A percentile compares a stretch with the other conserved stretches of the same genome.
phyloP scores from a whole-genome alignment of 2,113 vertebrate species.

The Grus americana region DNA sequence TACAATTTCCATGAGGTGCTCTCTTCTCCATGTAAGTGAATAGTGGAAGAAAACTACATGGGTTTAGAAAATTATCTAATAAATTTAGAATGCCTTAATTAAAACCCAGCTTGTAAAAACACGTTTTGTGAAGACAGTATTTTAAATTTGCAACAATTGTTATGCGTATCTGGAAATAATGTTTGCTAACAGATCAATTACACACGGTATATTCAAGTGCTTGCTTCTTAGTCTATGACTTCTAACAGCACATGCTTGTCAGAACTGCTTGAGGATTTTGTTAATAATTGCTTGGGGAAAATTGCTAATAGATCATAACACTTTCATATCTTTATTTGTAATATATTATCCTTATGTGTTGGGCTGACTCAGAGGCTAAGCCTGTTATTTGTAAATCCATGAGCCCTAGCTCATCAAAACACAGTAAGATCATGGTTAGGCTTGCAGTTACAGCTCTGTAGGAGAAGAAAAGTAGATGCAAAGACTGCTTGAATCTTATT shows the following conservation, averaged over 20 bases:
- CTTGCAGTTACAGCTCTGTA: neutral
- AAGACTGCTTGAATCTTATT: neutral
- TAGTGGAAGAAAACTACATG: neutral
- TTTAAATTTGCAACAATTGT: neutral
- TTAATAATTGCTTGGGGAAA: neutral
- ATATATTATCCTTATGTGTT: neutral
- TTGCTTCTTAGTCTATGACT: neutral
- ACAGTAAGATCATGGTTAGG: neutral
- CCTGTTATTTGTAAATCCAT: neutral
- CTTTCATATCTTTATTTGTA: neutral
- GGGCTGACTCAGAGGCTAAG: neutral
- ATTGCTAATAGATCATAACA: neutral
- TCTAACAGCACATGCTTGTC: neutral
- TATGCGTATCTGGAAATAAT: neutral
- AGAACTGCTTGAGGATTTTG: neutral
- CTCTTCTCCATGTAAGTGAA: neutral
- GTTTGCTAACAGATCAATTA: neutral
- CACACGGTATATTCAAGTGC: neutral
- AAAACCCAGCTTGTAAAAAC: neutral
- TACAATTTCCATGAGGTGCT: neutral
- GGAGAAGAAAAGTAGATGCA: neutral
- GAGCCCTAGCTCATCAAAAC: neutral
- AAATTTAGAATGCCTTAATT: neutral
- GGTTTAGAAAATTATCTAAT: neutral
- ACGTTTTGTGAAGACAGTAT: neutral